Conservation (phyloP, 1,140 invertebrate genomes). For the Oncopodura yosiiana region DNA sequence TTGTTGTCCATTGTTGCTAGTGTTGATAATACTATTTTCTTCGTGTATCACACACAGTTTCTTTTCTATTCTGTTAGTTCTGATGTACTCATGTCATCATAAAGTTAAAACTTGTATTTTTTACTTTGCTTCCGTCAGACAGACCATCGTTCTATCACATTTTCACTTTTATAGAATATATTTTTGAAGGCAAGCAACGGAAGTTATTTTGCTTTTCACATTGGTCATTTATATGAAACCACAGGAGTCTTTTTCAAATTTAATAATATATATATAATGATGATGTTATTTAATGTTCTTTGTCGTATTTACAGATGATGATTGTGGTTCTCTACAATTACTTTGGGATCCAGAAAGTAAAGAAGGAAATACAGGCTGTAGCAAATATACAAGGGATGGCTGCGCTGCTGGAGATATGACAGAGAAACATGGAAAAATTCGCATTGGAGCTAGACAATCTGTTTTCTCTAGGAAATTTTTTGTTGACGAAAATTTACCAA, state of each 20-base stretch:
- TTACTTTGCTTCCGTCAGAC: too few relatives aligned
- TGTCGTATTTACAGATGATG: conserved; percentile 40
- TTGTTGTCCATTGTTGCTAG: too few relatives aligned
- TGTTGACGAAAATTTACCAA: conserved; percentile 36
- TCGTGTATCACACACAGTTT: too few relatives aligned
- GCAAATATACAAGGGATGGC: conserved; percentile 35
- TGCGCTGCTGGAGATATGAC: conserved; percentile 68
- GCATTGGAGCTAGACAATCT: conserved; percentile 41
- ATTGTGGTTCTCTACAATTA: conserved; percentile 72
- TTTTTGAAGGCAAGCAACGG: too few relatives aligned
- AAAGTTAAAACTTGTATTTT: too few relatives aligned
- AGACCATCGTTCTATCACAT: too few relatives aligned
- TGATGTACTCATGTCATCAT: too few relatives aligned
- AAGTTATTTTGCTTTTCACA: too few relatives aligned
- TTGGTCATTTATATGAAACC: too few relatives aligned
- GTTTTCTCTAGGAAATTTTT: conserved; percentile 30
- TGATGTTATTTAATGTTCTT: conserved; percentile 13
- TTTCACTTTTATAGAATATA: too few relatives aligned
- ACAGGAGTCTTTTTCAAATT: neutral
- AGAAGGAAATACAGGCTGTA: conserved; percentile 45
- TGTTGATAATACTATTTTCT: too few relatives aligned
- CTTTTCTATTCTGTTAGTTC: too few relatives aligned
- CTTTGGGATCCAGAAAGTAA: conserved; percentile 71
- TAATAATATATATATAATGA: neutral
- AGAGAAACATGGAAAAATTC: conserved; percentile 57